phyloP scores from a whole-genome alignment of 2,888 invertebrate species.

The Chymomyza amoena region DNA sequence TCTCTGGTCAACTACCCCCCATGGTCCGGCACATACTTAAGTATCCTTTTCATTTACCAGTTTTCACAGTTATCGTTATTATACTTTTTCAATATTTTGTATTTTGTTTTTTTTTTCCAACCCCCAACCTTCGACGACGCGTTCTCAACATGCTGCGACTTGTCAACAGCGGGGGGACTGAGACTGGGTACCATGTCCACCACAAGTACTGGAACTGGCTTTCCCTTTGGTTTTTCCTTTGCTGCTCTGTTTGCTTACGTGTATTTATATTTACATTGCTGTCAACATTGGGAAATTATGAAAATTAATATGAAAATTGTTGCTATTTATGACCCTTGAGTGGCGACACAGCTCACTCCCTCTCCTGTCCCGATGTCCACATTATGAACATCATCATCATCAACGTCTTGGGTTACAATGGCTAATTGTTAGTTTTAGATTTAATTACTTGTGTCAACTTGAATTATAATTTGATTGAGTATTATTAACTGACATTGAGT shows the following conservation, averaged over 20 bases:
- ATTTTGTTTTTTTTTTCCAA: background rate
- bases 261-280: conserved; percentile 64
- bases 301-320: conserved; percentile 71
- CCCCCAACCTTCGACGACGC: background rate
- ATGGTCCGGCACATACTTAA: conserved; percentile 37
- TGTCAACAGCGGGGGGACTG: conserved; percentile 28
- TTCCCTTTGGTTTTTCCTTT: background rate
- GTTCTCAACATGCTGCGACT: conserved; percentile 28
- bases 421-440: conserved; percentile 66
- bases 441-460: conserved; percentile 70
- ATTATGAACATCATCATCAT: background rate
- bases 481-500: background rate
- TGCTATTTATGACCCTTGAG: conserved; percentile 46
- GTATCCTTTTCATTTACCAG: conserved; percentile 60
- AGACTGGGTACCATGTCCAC: background rate
- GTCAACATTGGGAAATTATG: conserved; percentile 69
- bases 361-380: background rate
- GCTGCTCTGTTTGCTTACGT: conserved; percentile 56
- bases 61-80: conserved; percentile 35
- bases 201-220: background rate
- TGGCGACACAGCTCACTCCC: background rate
- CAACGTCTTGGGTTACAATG: conserved; percentile 36
- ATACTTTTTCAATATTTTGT: conserved; percentile 8
- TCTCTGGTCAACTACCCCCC: conserved; percentile 42
- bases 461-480: conserved; percentile 66